Evolutionary conservation across 2,888 invertebrate species (phyloP), one percentile per base, ranked within the genome.

Genomic region (Agrilus biguttatus): DNA sequence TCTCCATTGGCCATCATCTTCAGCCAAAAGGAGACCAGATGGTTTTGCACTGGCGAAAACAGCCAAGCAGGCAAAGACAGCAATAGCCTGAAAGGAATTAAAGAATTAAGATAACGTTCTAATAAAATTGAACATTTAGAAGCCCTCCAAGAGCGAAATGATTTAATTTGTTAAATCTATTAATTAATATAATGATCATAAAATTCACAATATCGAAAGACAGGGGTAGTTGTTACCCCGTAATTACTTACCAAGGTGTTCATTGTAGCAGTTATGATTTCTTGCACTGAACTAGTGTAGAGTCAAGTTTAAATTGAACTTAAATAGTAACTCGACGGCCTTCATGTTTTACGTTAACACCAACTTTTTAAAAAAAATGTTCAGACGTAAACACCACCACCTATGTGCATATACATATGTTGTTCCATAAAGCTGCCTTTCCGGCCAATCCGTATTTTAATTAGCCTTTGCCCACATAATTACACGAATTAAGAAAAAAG

Each of bases 21-120:
- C 51, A 34, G 36, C 47, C 37, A 42, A 40, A 28, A 32, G 39
- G 17, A 13, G 41, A 8, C 43, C 54, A 38, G 49, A 49, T 13
- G 53, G 54, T 47, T 43, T 49, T 17, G 55, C 52, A 21, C 39
- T 47, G 49, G 52, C 52, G 36, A 47, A 41, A 36, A 36, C 36
- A 23, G 49, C 55, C 50, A 55, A 43, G 45, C 51, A 51, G 44
- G 53, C 53, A 33, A 55, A 48, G n/a, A 48, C 41, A 33, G 47
- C 49, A 34, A 50, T 37, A 34, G 49, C 45, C 55, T 54, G 39
- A 14, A 50, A 47, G 39, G 13, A 28, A 40, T 44, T 36, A 8
- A 38, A 14, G 12, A 5, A 32, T 38, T 33, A 37, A 33, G 14
- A 8, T 8, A 33, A n/a, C 14, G 14, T 5, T 28, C 14, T 1